Conservation (phyloP, 2,888 invertebrate species). For the Tenodera sinensis region DNA sequence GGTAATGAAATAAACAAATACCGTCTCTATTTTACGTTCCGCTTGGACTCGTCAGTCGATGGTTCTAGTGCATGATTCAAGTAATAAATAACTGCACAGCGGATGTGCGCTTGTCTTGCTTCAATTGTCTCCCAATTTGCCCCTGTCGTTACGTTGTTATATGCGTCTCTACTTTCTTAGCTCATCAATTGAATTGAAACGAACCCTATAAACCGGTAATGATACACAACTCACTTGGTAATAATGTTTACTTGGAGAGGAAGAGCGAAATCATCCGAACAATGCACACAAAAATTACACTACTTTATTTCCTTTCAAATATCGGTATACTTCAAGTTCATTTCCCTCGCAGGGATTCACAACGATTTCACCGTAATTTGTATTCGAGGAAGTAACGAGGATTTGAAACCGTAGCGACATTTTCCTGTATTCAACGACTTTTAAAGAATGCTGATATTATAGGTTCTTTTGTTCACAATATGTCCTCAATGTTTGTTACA, state of each 20-base stretch:
- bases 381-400: background rate
- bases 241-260: background rate
- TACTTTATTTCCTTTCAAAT: background rate
- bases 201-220: background rate
- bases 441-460: background rate
- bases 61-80: background rate
- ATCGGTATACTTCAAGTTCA: background rate
- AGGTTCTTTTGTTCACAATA: background rate
- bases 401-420: background rate
- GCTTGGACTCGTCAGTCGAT: background rate
- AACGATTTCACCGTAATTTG: background rate
- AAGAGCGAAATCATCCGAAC: background rate
- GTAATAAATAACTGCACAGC: background rate
- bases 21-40: no score
- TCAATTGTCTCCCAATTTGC: slow-evolving; percentile 13
- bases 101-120: slow-evolving; percentile 10
- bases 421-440: background rate
- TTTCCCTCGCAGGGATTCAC: background rate
- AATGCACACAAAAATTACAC: background rate
- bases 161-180: background rate
- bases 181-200: slow-evolving; percentile 5
- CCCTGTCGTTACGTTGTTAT: background rate
- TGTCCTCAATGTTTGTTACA: background rate
- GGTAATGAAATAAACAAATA: no score
- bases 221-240: background rate